Conservation (phyloP, 2,113 vertebrate species). For the Suncus etruscus region DNA sequence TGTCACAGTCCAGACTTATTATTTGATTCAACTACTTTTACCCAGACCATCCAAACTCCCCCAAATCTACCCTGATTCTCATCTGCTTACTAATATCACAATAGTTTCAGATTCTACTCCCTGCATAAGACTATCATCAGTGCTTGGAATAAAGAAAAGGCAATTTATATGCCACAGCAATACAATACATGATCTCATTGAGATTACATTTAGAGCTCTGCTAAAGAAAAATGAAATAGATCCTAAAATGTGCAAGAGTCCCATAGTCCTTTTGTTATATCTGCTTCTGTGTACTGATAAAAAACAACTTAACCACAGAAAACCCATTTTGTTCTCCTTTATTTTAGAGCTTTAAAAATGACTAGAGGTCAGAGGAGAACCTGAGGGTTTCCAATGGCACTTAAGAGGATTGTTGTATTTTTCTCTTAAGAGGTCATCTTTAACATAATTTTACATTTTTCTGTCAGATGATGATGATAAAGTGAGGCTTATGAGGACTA, state of each 20-base stretch:
- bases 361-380: slow-evolving; percentile 28
- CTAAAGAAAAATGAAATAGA: slow-evolving; percentile 47
- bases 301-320: slow-evolving; percentile 12
- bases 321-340: slow-evolving; percentile 24
- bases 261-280: neutral
- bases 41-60: neutral
- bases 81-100: neutral
- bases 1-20: neutral
- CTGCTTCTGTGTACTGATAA: neutral
- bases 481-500: neutral
- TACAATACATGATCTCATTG: slow-evolving; percentile 18
- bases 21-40: slow-evolving; percentile 9
- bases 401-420: slow-evolving; percentile 22
- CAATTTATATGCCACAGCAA: slow-evolving; percentile 40
- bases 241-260: neutral
- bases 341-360: neutral
- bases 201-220: slow-evolving; percentile 12
- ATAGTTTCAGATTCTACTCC: slow-evolving; percentile 29
- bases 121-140: neutral
- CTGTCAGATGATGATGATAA: slow-evolving; percentile 16
- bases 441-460: slow-evolving; percentile 43
- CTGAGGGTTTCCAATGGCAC: slow-evolving; percentile 39
- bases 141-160: neutral
- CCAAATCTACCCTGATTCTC: neutral
- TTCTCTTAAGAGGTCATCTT: slow-evolving; percentile 39